phyloP scores from a whole-genome alignment of 2,113 vertebrate species.

The Columba janthina region DNA sequence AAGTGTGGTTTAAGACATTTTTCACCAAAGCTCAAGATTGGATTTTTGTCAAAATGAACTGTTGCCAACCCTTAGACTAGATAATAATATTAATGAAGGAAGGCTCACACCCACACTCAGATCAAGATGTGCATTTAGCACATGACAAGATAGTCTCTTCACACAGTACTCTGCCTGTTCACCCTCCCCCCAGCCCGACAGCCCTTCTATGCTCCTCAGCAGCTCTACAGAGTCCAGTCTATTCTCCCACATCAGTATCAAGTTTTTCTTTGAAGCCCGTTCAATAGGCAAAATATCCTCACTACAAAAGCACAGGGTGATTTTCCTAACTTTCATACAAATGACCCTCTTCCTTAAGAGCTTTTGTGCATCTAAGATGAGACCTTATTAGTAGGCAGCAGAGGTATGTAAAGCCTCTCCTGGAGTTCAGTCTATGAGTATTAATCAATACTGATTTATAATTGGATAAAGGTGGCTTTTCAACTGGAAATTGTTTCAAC shows the following conservation, averaged over 20 bases:
- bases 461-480: background rate
- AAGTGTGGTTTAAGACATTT: background rate
- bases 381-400: background rate
- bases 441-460: conserved; percentile 32
- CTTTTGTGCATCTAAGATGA: background rate
- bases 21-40: background rate
- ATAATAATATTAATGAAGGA: background rate
- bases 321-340: background rate
- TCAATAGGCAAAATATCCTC: background rate
- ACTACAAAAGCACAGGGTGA: background rate
- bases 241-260: background rate
- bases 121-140: background rate
- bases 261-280: background rate
- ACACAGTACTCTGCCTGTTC: background rate
- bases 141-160: background rate
- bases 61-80: background rate
- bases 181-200: background rate
- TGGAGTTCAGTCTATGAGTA: background rate
- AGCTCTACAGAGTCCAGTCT: background rate
- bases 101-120: background rate
- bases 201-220: background rate
- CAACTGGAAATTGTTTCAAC: background rate
- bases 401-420: background rate
- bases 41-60: background rate
- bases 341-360: background rate